Percentiles rank a stretch among this genome's conserved stretches.
Conservation (phyloP, 2,113 vertebrate genomes). For the Barnardius zonarius region DNA sequence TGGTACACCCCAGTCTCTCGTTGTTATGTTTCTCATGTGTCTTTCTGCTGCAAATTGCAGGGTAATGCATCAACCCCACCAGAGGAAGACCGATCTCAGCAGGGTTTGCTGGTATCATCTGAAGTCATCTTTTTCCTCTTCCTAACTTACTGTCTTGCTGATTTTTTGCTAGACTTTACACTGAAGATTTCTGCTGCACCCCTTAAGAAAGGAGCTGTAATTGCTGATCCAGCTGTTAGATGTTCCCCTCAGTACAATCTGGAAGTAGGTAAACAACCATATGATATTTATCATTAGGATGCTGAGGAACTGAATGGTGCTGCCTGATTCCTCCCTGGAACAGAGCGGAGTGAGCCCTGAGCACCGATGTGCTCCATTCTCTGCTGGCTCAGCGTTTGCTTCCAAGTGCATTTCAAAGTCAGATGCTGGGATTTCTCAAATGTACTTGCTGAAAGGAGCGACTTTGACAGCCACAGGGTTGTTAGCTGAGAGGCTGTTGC, state of each 20-base stretch:
- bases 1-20: neutral
- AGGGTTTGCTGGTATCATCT: neutral
- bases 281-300: neutral
- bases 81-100: neutral
- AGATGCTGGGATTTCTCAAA: neutral
- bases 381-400: neutral
- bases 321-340: neutral
- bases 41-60: neutral
- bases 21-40: neutral
- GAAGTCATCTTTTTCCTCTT: neutral
- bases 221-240: neutral
- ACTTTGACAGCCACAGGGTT: neutral
- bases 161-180: neutral
- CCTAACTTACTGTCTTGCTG: neutral
- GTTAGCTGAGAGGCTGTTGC: neutral
- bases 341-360: neutral
- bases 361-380: neutral
- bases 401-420: constrained; percentile 21
- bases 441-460: neutral
- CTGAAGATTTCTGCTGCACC: neutral
- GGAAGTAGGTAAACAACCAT: neutral
- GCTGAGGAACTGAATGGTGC: neutral
- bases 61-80: neutral
- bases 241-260: neutral
- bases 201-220: neutral